Conservation (phyloP, 2,113 vertebrate species). For the Cyrtonyx montezumae region DNA sequence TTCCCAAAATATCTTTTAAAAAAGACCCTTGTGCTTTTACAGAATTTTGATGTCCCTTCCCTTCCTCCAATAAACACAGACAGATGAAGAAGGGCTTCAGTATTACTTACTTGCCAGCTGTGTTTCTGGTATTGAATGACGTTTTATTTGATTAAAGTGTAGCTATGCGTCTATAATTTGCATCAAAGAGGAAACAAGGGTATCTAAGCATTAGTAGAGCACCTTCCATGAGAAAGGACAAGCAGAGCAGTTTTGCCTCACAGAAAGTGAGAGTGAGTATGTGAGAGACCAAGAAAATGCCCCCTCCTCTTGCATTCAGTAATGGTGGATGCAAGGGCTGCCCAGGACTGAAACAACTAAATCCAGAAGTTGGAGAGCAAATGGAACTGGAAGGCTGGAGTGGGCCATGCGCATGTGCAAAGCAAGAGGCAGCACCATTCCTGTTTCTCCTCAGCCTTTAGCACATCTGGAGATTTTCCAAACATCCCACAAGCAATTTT, state of each 20-base stretch:
- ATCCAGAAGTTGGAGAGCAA: not conserved
- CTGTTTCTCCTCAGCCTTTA: not conserved
- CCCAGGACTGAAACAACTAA: not conserved
- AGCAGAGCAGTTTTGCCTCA: not conserved
- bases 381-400: not conserved
- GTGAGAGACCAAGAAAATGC: not conserved
- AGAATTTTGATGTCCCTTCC: not conserved
- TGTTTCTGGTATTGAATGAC: not conserved
- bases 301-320: too few relatives aligned
- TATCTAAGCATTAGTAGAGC: not conserved
- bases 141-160: not conserved
- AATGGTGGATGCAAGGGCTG: not conserved
- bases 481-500: not conserved
- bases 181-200: not conserved
- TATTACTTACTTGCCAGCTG: not conserved
- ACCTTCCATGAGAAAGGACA: not conserved
- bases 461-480: not conserved
- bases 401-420: accelerated
- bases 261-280: accelerated
- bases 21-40: not conserved
- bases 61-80: not conserved
- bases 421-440: not conserved
- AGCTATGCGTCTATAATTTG: not conserved
- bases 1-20: not conserved
- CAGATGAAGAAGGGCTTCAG: not conserved